These are phyloP conservation scores for Geodia barretti DNA, from an alignment of 37 sponge, comb jelly and placozoan genomes.

Conservation along the genomic window DNA sequence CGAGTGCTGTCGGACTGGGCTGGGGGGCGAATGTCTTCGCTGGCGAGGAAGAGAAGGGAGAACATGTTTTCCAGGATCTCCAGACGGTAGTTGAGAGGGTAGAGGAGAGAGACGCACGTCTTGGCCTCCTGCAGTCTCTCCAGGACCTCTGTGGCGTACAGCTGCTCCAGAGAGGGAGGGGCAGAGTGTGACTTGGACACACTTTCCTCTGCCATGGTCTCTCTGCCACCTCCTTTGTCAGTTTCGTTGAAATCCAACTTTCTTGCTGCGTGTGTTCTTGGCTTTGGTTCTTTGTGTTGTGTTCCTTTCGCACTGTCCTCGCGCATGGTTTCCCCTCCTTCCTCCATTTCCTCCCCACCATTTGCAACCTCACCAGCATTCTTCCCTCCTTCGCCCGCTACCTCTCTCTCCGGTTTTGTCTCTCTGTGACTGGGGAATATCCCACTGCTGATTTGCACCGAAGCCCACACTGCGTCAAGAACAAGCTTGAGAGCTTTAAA, in stretches of 20 bases:
- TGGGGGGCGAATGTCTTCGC: slow-evolving; percentile 45
- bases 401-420: not conserved
- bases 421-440: not conserved
- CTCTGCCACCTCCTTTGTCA: not conserved
- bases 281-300: not conserved
- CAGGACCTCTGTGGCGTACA: slow-evolving; percentile 1
- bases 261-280: slow-evolving; percentile 2
- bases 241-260: slow-evolving; percentile 20
- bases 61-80: slow-evolving; percentile 94
- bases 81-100: slow-evolving; percentile 80
- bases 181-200: not conserved
- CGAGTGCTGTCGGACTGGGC: not conserved
- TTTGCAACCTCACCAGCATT: not conserved
- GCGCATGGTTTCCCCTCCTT: not conserved
- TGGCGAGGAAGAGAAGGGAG: slow-evolving; percentile 82
- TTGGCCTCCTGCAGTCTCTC: slow-evolving; percentile 69
- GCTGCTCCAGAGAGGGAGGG: not conserved
- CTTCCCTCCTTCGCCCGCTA: no score
- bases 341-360: not conserved
- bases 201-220: no score
- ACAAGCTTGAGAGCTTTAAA: slow-evolving; percentile 79
- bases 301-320: not conserved
- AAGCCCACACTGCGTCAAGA: slow-evolving; percentile 68
- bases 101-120: slow-evolving; percentile 48
- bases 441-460: slow-evolving; percentile 36